A percentile compares a stretch with the other conserved stretches of the same genome.
Evolutionary conservation across 2,888 invertebrate species (phyloP).

Genomic region (Celastrina argiolus): DNA sequence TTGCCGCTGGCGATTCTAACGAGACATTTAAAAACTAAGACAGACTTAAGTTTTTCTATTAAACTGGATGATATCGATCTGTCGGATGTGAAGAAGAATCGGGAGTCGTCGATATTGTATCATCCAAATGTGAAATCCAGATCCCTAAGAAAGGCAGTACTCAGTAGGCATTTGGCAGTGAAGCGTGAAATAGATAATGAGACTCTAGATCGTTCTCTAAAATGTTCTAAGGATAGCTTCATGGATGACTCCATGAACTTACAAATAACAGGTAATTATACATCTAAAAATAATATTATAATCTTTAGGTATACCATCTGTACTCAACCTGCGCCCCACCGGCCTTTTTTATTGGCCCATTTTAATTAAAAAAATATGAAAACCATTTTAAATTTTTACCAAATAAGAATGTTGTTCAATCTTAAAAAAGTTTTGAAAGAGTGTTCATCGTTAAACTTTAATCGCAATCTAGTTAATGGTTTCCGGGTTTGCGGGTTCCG

Average conservation of each 20-base stretch:
- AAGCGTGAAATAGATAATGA: neutral
- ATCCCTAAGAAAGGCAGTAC: conserved; percentile 54
- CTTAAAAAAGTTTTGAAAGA: no score
- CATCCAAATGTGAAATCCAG: conserved; percentile 54
- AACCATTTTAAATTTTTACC: no score
- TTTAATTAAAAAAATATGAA: no score
- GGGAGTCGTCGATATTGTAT: conserved; percentile 53
- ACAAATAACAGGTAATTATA: conserved; percentile 61
- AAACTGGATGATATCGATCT: conserved; percentile 55
- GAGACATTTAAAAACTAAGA: conserved; percentile 48
- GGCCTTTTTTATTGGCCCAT: no score
- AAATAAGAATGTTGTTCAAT: no score
- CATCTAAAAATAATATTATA: no score
- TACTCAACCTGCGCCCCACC: no score
- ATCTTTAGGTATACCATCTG: no score
- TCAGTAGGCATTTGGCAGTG: conserved; percentile 44
- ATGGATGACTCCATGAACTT: conserved; percentile 56
- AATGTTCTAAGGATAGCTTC: conserved; percentile 36
- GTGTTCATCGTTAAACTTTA: no score
- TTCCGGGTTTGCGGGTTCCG: no score
- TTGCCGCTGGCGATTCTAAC: conserved; percentile 52
- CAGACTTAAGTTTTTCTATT: conserved; percentile 60
- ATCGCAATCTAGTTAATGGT: no score
- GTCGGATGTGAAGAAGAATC: conserved; percentile 40
- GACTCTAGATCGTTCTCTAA: neutral